Evolutionary conservation across 2,113 vertebrate species (phyloP).

Genomic region (Octodon degus): DNA sequence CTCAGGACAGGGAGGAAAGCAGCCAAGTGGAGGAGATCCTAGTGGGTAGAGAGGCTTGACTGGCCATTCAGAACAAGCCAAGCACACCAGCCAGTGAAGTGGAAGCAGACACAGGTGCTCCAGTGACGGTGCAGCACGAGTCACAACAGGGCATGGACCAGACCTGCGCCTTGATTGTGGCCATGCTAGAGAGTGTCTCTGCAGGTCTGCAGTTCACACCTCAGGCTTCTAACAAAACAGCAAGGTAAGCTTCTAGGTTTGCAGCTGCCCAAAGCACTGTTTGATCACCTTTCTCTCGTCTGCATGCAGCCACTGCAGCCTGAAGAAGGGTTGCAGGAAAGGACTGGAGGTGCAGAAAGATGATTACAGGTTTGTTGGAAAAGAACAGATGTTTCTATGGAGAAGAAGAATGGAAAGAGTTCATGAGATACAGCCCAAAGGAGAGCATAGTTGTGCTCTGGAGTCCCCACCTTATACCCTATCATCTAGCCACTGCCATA

Average conservation of each 20-base stretch:
- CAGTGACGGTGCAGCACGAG: fast-evolving
- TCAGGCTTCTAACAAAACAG: not conserved
- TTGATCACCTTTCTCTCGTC: too few relatives aligned
- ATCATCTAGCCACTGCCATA: not conserved
- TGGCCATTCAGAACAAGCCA: not conserved
- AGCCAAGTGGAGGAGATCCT: not conserved
- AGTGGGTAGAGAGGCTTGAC: not conserved
- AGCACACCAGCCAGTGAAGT: not conserved
- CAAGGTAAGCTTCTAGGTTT: not conserved
- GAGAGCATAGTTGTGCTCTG: not conserved
- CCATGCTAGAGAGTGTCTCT: not conserved
- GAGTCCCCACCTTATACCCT: fast-evolving
- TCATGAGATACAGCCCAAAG: not conserved
- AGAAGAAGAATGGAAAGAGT: not conserved
- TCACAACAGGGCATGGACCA: not conserved
- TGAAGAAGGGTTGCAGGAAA: not conserved
- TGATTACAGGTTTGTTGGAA: not conserved
- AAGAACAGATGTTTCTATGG: not conserved
- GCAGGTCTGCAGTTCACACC: not conserved
- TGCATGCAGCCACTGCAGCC: not conserved
- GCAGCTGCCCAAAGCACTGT: not conserved
- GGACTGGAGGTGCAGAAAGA: not conserved
- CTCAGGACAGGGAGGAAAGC: not conserved
- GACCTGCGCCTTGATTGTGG: not conserved
- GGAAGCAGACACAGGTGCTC: fast-evolving